A percentile compares a stretch with the other conserved stretches of the same genome.
Conservation (phyloP, 2,888 invertebrate species). For the Spatulosminthurus flaviceps region DNA sequence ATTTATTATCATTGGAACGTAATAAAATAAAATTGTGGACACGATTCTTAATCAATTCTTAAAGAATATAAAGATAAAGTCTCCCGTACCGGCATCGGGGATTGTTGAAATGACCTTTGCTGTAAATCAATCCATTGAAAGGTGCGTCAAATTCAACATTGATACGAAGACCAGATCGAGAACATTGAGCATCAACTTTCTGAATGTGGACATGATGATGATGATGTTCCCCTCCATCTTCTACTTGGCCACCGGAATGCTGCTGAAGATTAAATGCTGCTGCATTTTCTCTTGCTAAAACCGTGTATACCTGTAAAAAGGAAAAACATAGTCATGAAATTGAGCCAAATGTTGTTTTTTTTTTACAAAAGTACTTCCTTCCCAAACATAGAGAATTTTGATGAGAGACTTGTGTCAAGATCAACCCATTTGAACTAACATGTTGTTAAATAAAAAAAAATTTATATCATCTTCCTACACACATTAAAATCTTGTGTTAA, state of each 20-base stretch:
- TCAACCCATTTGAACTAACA: no score
- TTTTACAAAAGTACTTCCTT: not conserved
- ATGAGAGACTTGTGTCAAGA: no score
- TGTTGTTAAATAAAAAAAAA: no score
- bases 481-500: no score
- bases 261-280: slow-evolving; percentile 23
- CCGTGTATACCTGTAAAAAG: slow-evolving; percentile 24
- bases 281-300: slow-evolving; percentile 31
- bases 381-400: no score
- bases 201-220: slow-evolving; percentile 69
- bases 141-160: slow-evolving; percentile 73
- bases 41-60: no score
- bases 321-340: not conserved
- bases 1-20: no score
- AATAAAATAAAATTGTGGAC: no score
- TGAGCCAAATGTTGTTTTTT: not conserved
- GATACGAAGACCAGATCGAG: slow-evolving; percentile 71
- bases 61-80: no score
- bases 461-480: no score
- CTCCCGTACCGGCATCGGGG: slow-evolving; percentile 77
- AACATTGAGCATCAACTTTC: slow-evolving; percentile 74
- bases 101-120: slow-evolving; percentile 75
- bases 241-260: not conserved
- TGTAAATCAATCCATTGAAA: slow-evolving; percentile 77
- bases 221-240: slow-evolving; percentile 42